Conservation (phyloP, 2,797 vertebrate genomes). For the Prionace glauca region DNA sequence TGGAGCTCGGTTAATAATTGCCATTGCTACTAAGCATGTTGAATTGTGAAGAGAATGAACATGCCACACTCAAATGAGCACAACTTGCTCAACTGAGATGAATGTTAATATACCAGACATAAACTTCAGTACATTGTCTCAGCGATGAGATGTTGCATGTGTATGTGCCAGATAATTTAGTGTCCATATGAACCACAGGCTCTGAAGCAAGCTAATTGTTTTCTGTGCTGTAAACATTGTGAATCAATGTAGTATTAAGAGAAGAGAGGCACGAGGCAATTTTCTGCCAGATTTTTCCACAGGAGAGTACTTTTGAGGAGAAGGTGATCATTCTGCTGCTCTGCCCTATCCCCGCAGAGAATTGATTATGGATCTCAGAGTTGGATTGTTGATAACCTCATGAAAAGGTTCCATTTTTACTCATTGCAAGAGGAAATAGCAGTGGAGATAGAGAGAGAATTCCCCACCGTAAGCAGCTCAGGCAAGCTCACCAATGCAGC, state of each 20-base stretch:
- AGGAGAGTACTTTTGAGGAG: background rate
- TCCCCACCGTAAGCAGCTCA: background rate
- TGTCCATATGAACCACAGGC: background rate
- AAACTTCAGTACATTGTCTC: background rate
- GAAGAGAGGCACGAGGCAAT: background rate
- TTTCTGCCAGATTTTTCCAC: background rate
- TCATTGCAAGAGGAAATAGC: background rate
- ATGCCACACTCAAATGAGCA: background rate
- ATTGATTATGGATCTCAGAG: background rate
- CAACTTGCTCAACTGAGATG: slow-evolving; percentile 7
- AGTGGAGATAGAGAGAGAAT: background rate
- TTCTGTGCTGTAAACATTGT: background rate
- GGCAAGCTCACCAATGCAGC: too few relatives aligned
- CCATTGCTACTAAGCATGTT: background rate
- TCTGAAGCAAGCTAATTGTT: background rate
- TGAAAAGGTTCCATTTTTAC: background rate
- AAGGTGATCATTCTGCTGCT: background rate
- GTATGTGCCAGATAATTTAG: background rate
- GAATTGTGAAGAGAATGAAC: background rate
- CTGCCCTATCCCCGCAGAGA: too few relatives aligned
- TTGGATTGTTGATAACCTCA: background rate
- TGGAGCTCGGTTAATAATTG: background rate
- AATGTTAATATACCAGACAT: background rate
- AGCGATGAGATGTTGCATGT: background rate
- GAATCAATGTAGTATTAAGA: background rate